These are phyloP conservation scores for Falco punctatus DNA, from an alignment of 2,113 vertebrate genomes.

Conservation along the genomic window DNA sequence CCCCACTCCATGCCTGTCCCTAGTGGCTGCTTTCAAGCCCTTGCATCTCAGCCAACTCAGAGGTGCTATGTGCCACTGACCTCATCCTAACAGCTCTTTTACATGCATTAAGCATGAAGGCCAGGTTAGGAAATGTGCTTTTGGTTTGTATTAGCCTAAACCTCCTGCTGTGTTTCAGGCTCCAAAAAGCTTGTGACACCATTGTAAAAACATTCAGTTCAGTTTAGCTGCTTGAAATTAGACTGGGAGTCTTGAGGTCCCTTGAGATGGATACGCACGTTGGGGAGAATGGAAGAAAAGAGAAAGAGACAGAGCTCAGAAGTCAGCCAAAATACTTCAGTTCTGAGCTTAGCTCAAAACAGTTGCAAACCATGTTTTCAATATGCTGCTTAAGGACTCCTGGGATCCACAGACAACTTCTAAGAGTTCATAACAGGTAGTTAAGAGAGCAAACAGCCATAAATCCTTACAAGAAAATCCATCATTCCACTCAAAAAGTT, in stretches of 20 bases:
- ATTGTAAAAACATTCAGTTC: neutral
- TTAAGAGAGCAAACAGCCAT: neutral
- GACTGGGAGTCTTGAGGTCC: neutral
- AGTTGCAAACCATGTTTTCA: neutral
- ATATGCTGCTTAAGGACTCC: neutral
- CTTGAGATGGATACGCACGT: neutral
- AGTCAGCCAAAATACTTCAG: neutral
- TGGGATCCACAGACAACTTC: neutral
- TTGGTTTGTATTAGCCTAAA: neutral
- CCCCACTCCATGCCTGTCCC: neutral
- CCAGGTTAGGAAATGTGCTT: neutral
- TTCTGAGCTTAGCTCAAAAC: neutral
- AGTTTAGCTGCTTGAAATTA: neutral
- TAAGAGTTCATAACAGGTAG: neutral
- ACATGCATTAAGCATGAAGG: neutral
- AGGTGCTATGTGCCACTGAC: neutral
- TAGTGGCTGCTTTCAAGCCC: neutral
- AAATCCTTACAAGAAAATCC: neutral
- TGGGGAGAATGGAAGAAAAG: neutral
- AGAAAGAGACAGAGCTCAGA: neutral
- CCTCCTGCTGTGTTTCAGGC: neutral
- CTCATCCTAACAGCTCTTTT: neutral
- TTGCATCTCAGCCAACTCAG: neutral
- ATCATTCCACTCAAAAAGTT: neutral
- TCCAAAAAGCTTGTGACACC: neutral